Evolutionary conservation across 2,113 vertebrate genomes (phyloP).

Genomic region (Corythornis madagascariensis): DNA sequence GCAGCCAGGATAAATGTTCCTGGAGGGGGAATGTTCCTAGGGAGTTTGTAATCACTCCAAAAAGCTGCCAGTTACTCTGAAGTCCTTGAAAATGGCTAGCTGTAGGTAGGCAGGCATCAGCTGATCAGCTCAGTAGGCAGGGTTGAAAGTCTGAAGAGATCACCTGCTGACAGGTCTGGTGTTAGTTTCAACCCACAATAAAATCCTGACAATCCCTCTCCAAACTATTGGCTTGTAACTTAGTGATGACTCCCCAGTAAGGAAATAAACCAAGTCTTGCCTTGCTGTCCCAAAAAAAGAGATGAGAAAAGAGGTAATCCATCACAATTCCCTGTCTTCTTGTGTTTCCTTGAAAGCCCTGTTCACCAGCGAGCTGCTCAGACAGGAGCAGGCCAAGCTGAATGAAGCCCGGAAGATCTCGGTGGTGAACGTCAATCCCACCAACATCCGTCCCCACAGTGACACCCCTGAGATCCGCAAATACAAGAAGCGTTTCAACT

Average conservation of each 20-base stretch:
- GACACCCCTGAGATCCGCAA: conserved; percentile 99
- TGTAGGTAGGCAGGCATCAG: not conserved
- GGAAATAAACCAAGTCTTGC: not conserved
- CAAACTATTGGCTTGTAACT: not conserved
- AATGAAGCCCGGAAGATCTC: conserved; percentile 98
- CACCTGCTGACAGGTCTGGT: not conserved
- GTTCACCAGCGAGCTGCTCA: conserved; percentile 91
- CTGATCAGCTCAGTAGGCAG: not conserved
- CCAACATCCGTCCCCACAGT: conserved; percentile 97
- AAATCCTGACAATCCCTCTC: not conserved
- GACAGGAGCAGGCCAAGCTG: conserved; percentile 95
- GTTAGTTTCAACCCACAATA: not conserved
- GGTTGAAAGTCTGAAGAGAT: not conserved
- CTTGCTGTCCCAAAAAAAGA: not conserved
- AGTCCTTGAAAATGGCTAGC: not conserved
- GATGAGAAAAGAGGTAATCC: not conserved
- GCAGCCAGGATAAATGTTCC: not conserved
- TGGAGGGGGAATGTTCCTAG: not conserved
- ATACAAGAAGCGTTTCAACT: conserved; percentile 99
- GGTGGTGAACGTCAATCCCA: conserved; percentile 98
- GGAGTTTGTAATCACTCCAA: not conserved
- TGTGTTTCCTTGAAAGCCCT: conserved; percentile 80
- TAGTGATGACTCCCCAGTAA: not conserved
- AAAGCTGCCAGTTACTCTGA: not conserved
- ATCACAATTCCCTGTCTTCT: not conserved